These are phyloP conservation scores for Heliornis fulica DNA, from an alignment of 2,113 vertebrate genomes.

Conservation along the genomic window DNA sequence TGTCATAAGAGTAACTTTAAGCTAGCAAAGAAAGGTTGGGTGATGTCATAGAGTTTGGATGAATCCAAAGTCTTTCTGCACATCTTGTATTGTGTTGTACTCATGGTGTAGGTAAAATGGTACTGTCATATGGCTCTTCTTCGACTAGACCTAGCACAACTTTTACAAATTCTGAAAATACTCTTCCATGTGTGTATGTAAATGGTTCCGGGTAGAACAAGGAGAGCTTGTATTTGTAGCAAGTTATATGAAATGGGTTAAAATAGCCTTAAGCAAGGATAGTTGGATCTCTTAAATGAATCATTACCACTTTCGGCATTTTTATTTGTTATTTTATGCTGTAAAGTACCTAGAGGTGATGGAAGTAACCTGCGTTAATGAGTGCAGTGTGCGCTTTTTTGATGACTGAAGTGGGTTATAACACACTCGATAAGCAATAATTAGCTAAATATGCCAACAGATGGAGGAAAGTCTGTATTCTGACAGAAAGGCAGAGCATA, in stretches of 20 bases:
- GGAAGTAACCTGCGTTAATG: slow-evolving; percentile 19
- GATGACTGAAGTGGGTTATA: neutral
- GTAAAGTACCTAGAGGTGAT: neutral
- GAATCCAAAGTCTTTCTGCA: neutral
- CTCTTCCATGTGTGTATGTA: neutral
- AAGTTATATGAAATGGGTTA: neutral
- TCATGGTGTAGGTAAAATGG: neutral
- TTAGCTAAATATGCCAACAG: slow-evolving; percentile 18
- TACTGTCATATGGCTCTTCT: neutral
- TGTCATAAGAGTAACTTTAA: neutral
- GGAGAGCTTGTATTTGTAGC: neutral
- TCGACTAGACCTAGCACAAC: neutral
- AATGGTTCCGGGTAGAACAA: neutral
- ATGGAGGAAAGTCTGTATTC: neutral
- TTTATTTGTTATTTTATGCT: slow-evolving; percentile 3
- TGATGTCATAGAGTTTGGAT: neutral
- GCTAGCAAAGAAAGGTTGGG: neutral
- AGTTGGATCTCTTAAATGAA: neutral
- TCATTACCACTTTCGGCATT: neutral
- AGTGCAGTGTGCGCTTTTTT: neutral
- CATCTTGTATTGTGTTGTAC: rapidly evolving
- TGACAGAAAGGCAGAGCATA: neutral
- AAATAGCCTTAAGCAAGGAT: neutral
- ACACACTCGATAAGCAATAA: neutral
- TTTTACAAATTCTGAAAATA: neutral